Evolutionary conservation across 2,113 vertebrate species (phyloP), one percentile per base, ranked within the genome.

Genomic region (Mellivora capensis): DNA sequence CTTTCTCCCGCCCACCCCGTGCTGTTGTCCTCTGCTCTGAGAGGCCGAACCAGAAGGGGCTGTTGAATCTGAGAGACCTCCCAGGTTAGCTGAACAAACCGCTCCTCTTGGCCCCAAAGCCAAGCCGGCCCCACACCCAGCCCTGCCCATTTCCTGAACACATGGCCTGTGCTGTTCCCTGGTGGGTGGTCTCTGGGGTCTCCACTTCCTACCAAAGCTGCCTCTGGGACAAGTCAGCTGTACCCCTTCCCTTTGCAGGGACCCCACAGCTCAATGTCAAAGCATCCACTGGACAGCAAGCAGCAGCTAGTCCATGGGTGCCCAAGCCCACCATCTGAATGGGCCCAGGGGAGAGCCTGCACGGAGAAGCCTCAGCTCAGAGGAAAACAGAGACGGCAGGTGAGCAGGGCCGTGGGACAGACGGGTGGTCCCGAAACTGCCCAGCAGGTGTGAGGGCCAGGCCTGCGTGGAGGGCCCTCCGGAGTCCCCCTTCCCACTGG

Each of bases 31-130:
- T 64, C n/a, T 44, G 77, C 9, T 12, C 47, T 27, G 29, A 20
- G 25, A 54, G 1, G 14, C 47, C 37, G 27, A 49, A 42, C 64
- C 83, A 39, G 31, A n/a, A 81, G 39, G 34, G 23, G 14, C 34
- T 59, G 34, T 6, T 47, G 49, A 64, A 64, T 27, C 6, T 0
- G 6, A 42, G n/a, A 42, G 54, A 34, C 54, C 77, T n/a, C 37
- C 13, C 23, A 34, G 57, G 9, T 14, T 10, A 11, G 29, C 59
- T 7, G 57, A 69, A 39, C 27, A 23, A 34, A 44, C 27, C 0
- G 0, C 27, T 49, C 25, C 12, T 1, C 20, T 25, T 6, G 23
- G 20, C 20, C 2, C 54, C 77, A 21, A 31, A 39, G 93, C 13
- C 7, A 13, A 3, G 15, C 37, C 1, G 4, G 2, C 23, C 47